Percentiles rank a stretch among this genome's conserved stretches.
Evolutionary conservation across 2,797 vertebrate genomes (phyloP).

Genomic region (Pachyuromys duprasi): DNA sequence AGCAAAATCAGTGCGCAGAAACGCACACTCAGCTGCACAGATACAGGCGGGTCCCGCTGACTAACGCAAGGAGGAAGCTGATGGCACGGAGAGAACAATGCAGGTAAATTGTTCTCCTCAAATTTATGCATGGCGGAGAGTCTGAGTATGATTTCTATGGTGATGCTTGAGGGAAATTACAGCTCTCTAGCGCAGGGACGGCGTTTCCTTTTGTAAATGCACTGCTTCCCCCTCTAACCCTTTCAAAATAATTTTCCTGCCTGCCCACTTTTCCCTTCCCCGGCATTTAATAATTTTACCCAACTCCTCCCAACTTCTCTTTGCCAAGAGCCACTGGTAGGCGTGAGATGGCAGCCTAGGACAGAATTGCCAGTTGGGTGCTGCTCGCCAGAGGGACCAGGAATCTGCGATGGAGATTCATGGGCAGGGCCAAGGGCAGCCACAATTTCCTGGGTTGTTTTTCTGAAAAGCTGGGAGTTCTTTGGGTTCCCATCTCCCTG

Average conservation of each 20-base stretch:
- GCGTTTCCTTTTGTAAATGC: conserved; percentile 40
- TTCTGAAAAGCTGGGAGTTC: neutral
- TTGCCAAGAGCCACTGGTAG: neutral
- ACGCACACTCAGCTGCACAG: neutral
- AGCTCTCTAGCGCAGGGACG: conserved; percentile 26
- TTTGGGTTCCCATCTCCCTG: neutral
- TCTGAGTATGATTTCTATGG: conserved; percentile 56
- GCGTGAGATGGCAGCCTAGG: neutral
- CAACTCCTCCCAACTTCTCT: neutral
- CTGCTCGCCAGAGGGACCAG: fast-evolving
- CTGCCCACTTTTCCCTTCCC: neutral
- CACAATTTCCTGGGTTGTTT: neutral
- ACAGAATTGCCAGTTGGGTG: fast-evolving
- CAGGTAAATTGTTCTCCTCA: conserved; percentile 65
- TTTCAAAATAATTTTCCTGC: conserved; percentile 70
- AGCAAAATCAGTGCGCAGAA: conserved; percentile 43
- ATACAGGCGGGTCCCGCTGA: neutral
- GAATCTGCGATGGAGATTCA: fast-evolving
- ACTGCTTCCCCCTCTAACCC: conserved; percentile 6
- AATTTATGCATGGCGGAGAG: conserved; percentile 45
- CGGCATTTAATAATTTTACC: neutral
- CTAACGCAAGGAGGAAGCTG: conserved; percentile 29
- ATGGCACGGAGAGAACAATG: conserved; percentile 58
- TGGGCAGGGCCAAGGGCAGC: neutral
- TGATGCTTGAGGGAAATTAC: conserved; percentile 64